Percentiles rank a stretch among this genome's conserved stretches.
Conservation (phyloP, 2,113 vertebrate species). For the Aspiorhynchus laticeps region DNA sequence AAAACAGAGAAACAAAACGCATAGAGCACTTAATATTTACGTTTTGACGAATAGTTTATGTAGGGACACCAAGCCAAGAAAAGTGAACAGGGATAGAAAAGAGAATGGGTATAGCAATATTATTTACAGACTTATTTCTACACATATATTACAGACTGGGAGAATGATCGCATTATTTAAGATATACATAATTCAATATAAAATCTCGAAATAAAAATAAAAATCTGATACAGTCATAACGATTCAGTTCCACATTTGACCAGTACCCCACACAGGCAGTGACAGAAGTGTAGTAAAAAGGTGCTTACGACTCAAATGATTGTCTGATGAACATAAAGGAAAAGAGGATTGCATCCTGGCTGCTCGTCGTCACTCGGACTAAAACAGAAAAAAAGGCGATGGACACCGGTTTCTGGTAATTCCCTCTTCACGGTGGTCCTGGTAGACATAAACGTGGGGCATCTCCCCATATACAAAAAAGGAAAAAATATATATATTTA, state of each 20-base stretch:
- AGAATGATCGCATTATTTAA: slow-evolving; percentile 97
- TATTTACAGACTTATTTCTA: slow-evolving; percentile 99
- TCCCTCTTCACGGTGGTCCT: slow-evolving; percentile 93
- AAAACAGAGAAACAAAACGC: slow-evolving; percentile 73
- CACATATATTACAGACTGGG: slow-evolving; percentile 99
- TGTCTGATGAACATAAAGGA: slow-evolving; percentile 94
- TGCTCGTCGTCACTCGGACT: slow-evolving; percentile 80
- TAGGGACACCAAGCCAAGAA: slow-evolving; percentile 89
- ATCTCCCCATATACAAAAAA: slow-evolving; percentile 86
- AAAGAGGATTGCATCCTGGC: slow-evolving; percentile 87
- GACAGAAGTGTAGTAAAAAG: slow-evolving; percentile 97
- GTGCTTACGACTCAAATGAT: slow-evolving; percentile 99
- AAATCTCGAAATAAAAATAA: slow-evolving; percentile 99
- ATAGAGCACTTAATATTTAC: slow-evolving; percentile 76
- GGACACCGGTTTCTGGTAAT: slow-evolving; percentile 83
- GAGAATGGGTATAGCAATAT: slow-evolving; percentile 88
- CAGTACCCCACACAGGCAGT: slow-evolving; percentile 99
- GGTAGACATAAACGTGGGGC: slow-evolving; percentile 84
- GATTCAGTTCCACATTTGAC: slow-evolving; percentile 97
- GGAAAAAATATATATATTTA: slow-evolving; percentile 72
- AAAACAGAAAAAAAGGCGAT: slow-evolving; percentile 75
- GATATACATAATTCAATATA: slow-evolving; percentile 99
- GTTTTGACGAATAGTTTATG: slow-evolving; percentile 86
- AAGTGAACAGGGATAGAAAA: slow-evolving; percentile 81
- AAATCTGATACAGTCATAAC: slow-evolving; percentile 99